A percentile compares a stretch with the other conserved stretches of the same genome.
Conservation (phyloP, 37 sponge, comb jelly and placozoan species). For the Halichondria panicea region DNA sequence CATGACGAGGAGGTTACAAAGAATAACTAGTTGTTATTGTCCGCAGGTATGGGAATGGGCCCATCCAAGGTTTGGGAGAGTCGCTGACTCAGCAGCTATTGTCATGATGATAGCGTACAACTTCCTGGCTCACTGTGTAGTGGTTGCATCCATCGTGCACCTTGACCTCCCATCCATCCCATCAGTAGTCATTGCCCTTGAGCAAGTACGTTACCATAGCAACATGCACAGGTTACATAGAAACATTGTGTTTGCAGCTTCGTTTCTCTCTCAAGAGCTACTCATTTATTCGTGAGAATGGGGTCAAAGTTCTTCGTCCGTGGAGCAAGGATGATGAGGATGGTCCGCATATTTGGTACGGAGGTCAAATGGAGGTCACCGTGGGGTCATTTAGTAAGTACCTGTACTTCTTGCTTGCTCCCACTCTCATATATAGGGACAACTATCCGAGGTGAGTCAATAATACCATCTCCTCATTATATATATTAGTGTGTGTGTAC, state of each 20-base stretch:
- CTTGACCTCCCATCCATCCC: constrained; percentile 63
- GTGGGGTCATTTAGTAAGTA: constrained; percentile 75
- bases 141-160: constrained; percentile 38
- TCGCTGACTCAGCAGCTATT: constrained; percentile 30
- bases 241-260: constrained; percentile 10
- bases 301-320: constrained; percentile 78
- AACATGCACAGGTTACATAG: not conserved
- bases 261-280: constrained; percentile 76
- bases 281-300: constrained; percentile 87
- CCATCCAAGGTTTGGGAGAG: not conserved
- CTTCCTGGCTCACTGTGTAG: constrained; percentile 21
- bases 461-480: not conserved
- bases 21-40: too few relatives aligned
- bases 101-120: constrained; percentile 49
- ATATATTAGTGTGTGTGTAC: not conserved
- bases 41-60: constrained; percentile 43
- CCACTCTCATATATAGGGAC: constrained; percentile 84
- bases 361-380: constrained; percentile 65
- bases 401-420: constrained; percentile 83
- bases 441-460: constrained; percentile 67
- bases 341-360: constrained; percentile 81
- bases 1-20: not conserved
- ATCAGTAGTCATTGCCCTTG: constrained; percentile 56
- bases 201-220: constrained; percentile 46
- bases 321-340: constrained; percentile 62